These are phyloP conservation scores for Troilus luridus DNA, from an alignment of 2,888 invertebrate species.

Conservation along the genomic window DNA sequence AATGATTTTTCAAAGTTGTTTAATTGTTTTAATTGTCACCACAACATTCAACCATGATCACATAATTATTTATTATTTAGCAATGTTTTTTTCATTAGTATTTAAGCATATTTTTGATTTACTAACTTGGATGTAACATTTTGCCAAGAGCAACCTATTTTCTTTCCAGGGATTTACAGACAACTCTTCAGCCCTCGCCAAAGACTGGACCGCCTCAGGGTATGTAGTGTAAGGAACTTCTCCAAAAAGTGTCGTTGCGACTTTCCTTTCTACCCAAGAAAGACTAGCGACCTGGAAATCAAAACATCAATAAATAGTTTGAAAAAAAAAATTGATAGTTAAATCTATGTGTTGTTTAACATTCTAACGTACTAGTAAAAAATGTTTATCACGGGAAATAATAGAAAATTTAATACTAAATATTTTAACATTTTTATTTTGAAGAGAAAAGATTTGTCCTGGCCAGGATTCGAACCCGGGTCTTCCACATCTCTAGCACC, in stretches of 20 bases:
- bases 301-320: constrained; percentile 67
- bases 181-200: constrained; percentile 73
- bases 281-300: constrained; percentile 72
- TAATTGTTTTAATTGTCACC: no score
- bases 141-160: constrained; percentile 74
- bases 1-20: no score
- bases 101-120: not conserved
- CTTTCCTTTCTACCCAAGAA: constrained; percentile 77
- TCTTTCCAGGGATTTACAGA: constrained; percentile 73
- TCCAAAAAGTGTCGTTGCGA: constrained; percentile 77
- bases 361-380: no score
- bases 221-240: constrained; percentile 76
- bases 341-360: not conserved
- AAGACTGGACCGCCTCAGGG: constrained; percentile 75
- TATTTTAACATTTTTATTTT: no score
- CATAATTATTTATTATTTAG: no score
- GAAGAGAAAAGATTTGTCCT: no score
- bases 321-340: constrained; percentile 41
- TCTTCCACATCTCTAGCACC: no score
- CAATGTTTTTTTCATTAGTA: no score
- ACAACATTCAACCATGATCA: no score
- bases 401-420: no score
- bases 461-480: no score
- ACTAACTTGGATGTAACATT: constrained; percentile 67
- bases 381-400: no score